phyloP scores from a whole-genome alignment of 2,113 vertebrate species.

The Microcebus ravelobensis region DNA sequence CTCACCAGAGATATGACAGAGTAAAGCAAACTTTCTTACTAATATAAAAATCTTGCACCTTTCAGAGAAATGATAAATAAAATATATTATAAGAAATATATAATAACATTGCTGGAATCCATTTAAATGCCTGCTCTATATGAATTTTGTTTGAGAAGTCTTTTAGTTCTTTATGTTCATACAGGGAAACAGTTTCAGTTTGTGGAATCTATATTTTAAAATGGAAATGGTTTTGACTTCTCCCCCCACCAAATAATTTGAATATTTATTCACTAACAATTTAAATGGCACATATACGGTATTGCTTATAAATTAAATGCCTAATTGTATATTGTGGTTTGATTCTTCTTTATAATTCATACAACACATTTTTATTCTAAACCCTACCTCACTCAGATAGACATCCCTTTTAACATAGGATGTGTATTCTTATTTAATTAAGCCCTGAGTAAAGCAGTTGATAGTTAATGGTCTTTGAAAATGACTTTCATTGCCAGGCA shows the following conservation, averaged over 20 bases:
- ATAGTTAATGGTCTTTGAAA: conserved; percentile 74
- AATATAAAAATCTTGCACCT: conserved; percentile 76
- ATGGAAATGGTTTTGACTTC: conserved; percentile 52
- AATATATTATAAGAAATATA: conserved; percentile 58
- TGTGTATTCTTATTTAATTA: conserved; percentile 71
- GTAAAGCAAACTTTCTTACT: conserved; percentile 81
- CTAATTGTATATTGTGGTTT: conserved; percentile 62
- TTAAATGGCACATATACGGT: conserved; percentile 44
- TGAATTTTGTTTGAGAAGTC: conserved; percentile 63
- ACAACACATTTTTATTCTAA: conserved; percentile 55
- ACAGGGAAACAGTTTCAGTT: conserved; percentile 67
- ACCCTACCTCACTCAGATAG: neutral
- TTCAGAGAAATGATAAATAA: conserved; percentile 76
- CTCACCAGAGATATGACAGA: conserved; percentile 82
- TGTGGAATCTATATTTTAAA: conserved; percentile 80
- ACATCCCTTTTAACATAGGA: conserved; percentile 58
- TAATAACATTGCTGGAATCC: conserved; percentile 56
- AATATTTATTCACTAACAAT: conserved; percentile 67
- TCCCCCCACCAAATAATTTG: conserved; percentile 62
- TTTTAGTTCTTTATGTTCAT: conserved; percentile 66
- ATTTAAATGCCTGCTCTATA: conserved; percentile 64
- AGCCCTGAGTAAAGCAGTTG: conserved; percentile 62
- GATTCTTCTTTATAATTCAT: conserved; percentile 44
- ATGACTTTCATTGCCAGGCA: conserved; percentile 61
- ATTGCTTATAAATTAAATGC: conserved; percentile 70